Evolutionary conservation across 2,888 invertebrate genomes (phyloP).

Genomic region (Orthosia gracilis): DNA sequence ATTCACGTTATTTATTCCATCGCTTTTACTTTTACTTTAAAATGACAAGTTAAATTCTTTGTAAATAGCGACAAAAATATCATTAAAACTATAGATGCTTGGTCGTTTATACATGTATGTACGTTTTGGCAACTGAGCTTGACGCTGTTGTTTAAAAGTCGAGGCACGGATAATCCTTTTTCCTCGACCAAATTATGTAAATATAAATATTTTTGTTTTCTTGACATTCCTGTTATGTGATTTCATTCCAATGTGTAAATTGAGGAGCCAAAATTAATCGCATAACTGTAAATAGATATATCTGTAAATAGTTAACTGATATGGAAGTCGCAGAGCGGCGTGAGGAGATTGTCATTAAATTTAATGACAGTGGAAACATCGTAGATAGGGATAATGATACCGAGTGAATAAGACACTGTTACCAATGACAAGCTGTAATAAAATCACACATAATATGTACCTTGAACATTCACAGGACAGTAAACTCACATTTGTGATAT

Average conservation of each 20-base stretch:
- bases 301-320: constrained; percentile 88
- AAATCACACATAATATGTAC: constrained; percentile 66
- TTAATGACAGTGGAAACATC: constrained; percentile 76
- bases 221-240: constrained; percentile 89
- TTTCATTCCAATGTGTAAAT: constrained; percentile 87
- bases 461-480: constrained; percentile 62
- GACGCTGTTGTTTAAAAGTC: constrained; percentile 81
- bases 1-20: constrained; percentile 77
- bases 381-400: constrained; percentile 77
- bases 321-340: constrained; percentile 87
- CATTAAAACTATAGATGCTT: constrained; percentile 82
- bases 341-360: constrained; percentile 74
- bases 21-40: constrained; percentile 83
- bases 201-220: constrained; percentile 81
- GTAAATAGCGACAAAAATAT: constrained; percentile 84
- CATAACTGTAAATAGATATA: constrained; percentile 87
- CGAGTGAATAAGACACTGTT: constrained; percentile 80
- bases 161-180: constrained; percentile 65
- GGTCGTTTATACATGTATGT: constrained; percentile 76
- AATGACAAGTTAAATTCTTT: constrained; percentile 70
- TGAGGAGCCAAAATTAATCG: constrained; percentile 84
- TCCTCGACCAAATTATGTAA: constrained; percentile 80
- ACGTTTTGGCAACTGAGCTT: constrained; percentile 82
- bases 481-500: constrained; percentile 71
- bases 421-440: constrained; percentile 79